phyloP scores from a whole-genome alignment of 2,797 vertebrate species.

The Darevskia mixta region DNA sequence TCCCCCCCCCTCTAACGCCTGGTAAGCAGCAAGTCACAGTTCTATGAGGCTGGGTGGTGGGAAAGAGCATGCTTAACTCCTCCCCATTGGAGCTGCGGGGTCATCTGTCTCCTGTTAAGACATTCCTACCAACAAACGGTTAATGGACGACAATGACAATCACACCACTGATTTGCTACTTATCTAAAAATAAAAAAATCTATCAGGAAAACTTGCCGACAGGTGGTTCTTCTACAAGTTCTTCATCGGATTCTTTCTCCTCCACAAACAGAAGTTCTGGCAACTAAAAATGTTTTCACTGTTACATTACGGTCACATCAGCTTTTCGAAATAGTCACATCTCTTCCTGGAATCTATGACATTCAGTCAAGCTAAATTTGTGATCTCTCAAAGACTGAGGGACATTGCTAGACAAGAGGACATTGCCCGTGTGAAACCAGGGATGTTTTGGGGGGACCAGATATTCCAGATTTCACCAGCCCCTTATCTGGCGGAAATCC shows the following conservation, averaged over 20 bases:
- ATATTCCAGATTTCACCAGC: too few species aligned
- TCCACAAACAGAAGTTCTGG: constrained; percentile 52
- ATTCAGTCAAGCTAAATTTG: too few species aligned
- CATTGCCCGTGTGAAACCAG: too few species aligned
- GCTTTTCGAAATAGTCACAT: too few species aligned
- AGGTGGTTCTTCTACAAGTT: not conserved
- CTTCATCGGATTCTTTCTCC: constrained; percentile 44
- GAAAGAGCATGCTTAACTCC: not conserved
- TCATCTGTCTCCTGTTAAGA: not conserved
- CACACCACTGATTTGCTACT: not conserved
- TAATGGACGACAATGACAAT: too few species aligned
- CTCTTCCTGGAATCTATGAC: too few species aligned
- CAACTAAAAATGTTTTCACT: constrained; percentile 36
- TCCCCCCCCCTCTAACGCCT: too few species aligned
- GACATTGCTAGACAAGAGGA: too few species aligned
- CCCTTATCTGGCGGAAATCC: too few species aligned
- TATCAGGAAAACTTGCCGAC: constrained; percentile 44
- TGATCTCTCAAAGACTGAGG: too few species aligned
- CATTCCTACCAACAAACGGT: not conserved
- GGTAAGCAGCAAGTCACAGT: not conserved
- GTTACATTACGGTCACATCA: not conserved
- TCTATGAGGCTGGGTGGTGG: not conserved
- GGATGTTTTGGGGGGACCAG: too few species aligned
- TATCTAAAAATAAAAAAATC: not conserved
- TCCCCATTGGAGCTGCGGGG: too few species aligned